Evolutionary conservation across 2,888 invertebrate species (phyloP).

Genomic region (Trichogramma dendrolimi): DNA sequence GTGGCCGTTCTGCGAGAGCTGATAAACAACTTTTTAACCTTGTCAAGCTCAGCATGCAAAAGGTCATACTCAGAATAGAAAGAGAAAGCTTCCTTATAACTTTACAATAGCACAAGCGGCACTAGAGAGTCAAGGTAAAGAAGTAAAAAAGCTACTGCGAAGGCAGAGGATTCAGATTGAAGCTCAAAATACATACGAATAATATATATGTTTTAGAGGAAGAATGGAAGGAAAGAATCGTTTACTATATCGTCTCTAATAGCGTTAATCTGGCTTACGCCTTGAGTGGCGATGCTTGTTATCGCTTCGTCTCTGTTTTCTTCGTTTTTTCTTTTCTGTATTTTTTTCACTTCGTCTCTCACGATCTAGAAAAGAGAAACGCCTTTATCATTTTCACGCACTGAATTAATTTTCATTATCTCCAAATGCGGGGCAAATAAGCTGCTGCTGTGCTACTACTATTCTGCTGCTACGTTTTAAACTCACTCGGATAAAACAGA

Average conservation of each 20-base stretch:
- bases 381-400: no score
- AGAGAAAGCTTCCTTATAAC: no score
- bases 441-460: no score
- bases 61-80: no score
- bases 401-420: conserved; percentile 16
- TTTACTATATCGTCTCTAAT: conserved; percentile 13
- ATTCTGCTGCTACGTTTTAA: no score
- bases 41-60: no score
- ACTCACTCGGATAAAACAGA: no score
- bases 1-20: no score
- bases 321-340: not conserved
- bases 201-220: not conserved
- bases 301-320: conserved; percentile 12
- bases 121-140: not conserved
- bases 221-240: conserved; percentile 19
- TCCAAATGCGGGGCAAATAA: not conserved
- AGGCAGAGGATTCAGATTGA: conserved; percentile 9
- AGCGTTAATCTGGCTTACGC: conserved; percentile 19
- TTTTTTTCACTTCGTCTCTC: no score
- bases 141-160: not conserved
- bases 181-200: conserved; percentile 2
- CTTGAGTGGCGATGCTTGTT: conserved; percentile 19
- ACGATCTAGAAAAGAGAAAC: no score
- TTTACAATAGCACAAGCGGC: no score
- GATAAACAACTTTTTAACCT: no score